Conservation (phyloP, 2,888 invertebrate genomes). For the Drosophila putrida region DNA sequence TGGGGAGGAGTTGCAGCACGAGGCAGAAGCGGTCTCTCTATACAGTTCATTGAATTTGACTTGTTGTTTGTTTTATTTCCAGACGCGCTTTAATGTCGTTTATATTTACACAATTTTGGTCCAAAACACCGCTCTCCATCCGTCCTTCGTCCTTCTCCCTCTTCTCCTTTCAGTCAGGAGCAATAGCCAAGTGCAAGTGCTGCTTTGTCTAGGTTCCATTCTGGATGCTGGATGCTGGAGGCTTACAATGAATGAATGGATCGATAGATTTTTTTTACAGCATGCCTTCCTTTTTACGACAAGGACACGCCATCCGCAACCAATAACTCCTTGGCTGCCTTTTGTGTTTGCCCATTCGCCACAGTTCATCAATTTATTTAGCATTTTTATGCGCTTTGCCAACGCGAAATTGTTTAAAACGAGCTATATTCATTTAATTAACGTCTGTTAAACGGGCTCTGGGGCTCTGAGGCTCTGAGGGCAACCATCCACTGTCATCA, state of each 20-base stretch:
- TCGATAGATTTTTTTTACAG: conserved; percentile 64
- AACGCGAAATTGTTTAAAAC: conserved; percentile 59
- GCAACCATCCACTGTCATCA: conserved; percentile 4
- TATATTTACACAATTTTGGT: conserved; percentile 75
- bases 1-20: conserved; percentile 27
- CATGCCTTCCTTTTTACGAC: conserved; percentile 57
- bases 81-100: conserved; percentile 78
- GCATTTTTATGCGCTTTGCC: conserved; percentile 68
- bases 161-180: background rate
- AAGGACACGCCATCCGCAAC: conserved; percentile 42
- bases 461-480: conserved; percentile 61
- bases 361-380: conserved; percentile 77
- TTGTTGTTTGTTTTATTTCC: conserved; percentile 77
- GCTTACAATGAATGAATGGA: conserved; percentile 44
- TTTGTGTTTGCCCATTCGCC: conserved; percentile 55
- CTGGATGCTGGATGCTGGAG: background rate
- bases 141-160: background rate
- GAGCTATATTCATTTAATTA: conserved; percentile 72
- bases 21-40: conserved; percentile 31
- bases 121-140: background rate
- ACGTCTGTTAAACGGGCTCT: conserved; percentile 59
- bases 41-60: conserved; percentile 77
- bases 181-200: conserved; percentile 57
- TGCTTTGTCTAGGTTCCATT: conserved; percentile 24
- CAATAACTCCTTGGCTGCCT: conserved; percentile 49